Base-by-base conservation (phyloP, 2,888 invertebrate species). In the Salticus scenicus region DNA sequence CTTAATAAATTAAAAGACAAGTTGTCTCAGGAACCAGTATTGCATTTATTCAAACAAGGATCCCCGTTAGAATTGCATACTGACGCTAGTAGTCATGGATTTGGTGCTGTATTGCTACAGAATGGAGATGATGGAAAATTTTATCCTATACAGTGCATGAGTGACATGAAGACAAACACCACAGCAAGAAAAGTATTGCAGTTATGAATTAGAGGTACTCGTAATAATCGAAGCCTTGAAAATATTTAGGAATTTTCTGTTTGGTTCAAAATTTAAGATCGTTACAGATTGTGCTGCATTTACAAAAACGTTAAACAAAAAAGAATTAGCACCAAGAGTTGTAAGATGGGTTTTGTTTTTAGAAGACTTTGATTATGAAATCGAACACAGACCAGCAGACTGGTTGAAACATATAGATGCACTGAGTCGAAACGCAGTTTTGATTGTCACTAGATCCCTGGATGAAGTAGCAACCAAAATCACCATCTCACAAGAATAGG, bases 341-440 rank as follows among this genome's bases (percentile, higher is more conserved):
- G 17, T 17, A 12, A 47, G 42, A 47, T 47, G 42, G 17, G 57
- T 24, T 4, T 24, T 24, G 24, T 66, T 67, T 17, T 41, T 81
- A n/a, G 67, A 81, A 51, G 81, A 74, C 0, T 81, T 81, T 28
- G 37, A 73, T n/a, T 69, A 73, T 57, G 74, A 73, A 74, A 57
- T 81, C 1, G 27, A 27, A 8, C 81, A 74, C 33, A 1, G 31
- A 28, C 0, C 66, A 24, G 81, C 66, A 5, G n/a, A 20, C 0
- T 30, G 12, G 20, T 74, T 69, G 73, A 12, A 31, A 10, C 74
- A 81, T 24, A 74, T 74, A 4, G 81, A 74, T 67, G 81, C 73
- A 0, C 24, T 81, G 1, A 74, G 81, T 20, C 69, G 57, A 0
- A 51, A 47, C 17, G 1, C 66, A 10, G 51, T 47, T 30, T 1